Conservation (phyloP, 2,113 vertebrate genomes). For the Jaculus jaculus region DNA sequence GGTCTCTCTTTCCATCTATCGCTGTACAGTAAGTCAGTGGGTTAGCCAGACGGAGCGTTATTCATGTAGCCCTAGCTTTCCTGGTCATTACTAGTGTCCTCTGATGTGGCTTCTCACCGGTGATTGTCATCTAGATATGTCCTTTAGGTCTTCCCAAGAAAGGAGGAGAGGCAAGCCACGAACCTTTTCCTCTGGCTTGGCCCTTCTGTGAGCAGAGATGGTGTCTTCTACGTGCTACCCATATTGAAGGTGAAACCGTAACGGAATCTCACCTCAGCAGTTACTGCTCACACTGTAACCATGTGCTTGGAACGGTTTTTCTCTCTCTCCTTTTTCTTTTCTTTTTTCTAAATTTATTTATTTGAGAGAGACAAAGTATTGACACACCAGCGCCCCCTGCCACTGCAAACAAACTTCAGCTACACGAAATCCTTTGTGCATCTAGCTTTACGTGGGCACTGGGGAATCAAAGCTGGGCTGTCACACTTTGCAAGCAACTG, state of each 20-base stretch:
- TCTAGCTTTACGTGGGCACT: no score
- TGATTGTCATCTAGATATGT: conserved; percentile 40
- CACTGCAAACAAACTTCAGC: no score
- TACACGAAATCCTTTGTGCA: no score
- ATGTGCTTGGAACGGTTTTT: neutral
- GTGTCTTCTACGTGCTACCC: neutral
- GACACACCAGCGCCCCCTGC: no score
- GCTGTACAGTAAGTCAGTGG: accelerated
- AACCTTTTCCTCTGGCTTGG: neutral
- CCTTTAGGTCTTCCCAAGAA: neutral
- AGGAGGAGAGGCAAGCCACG: neutral
- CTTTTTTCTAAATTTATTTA: no score
- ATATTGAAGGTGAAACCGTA: neutral
- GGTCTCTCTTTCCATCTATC: conserved; percentile 28
- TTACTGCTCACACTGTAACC: neutral
- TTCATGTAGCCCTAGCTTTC: conserved; percentile 39
- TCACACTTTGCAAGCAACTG: no score
- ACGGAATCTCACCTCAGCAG: neutral
- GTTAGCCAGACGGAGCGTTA: conserved; percentile 43
- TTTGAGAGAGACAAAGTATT: no score
- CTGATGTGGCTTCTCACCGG: conserved; percentile 56
- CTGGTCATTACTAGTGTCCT: conserved; percentile 65
- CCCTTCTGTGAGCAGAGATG: neutral
- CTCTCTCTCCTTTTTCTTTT: neutral
- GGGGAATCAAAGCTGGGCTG: no score